phyloP scores from a whole-genome alignment of 2,888 invertebrate species.

The Mactromeris polynyma region DNA sequence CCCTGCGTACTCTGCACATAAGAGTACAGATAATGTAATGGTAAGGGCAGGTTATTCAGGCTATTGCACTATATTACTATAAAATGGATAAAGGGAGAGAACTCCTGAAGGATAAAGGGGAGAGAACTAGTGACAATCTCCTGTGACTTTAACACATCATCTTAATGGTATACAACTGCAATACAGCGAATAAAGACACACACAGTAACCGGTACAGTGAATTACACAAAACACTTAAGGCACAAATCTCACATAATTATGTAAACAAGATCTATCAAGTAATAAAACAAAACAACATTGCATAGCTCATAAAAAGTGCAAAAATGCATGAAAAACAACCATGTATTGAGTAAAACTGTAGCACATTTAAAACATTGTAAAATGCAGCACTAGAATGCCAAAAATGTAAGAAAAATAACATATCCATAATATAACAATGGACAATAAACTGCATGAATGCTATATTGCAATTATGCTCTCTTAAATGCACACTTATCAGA shows the following conservation, averaged over 20 bases:
- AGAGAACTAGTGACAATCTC: too few species aligned
- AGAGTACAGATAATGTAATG: too few species aligned
- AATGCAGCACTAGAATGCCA: constrained; percentile 7
- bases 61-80: too few species aligned
- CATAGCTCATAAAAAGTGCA: constrained; percentile 10
- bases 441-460: neutral
- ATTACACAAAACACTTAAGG: neutral
- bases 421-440: neutral
- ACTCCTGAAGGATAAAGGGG: too few species aligned
- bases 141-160: too few species aligned
- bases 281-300: constrained; percentile 20
- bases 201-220: neutral
- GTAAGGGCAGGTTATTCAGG: too few species aligned
- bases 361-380: constrained; percentile 11
- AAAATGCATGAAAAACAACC: constrained; percentile 6
- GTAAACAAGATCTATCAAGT: neutral
- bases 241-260: constrained; percentile 9
- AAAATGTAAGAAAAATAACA: neutral
- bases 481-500: neutral
- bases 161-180: too few species aligned
- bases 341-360: neutral
- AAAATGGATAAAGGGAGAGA: too few species aligned
- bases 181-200: neutral
- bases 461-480: neutral
- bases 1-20: too few species aligned